A percentile compares a stretch with the other conserved stretches of the same genome.
These are phyloP conservation scores for Erebia epiphron DNA, from an alignment of 2,888 invertebrate species.

Conservation along the genomic window DNA sequence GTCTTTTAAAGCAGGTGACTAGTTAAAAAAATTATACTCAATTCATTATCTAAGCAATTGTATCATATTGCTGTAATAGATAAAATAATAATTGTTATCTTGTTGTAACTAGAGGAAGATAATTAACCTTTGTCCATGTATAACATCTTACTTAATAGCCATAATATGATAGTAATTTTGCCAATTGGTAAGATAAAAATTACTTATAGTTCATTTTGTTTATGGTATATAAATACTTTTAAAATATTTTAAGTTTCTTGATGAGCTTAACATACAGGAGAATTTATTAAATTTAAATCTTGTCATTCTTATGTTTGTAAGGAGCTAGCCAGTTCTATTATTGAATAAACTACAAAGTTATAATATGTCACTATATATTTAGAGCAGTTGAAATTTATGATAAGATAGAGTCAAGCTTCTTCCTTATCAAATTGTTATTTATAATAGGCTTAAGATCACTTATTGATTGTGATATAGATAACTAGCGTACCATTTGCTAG, in stretches of 20 bases:
- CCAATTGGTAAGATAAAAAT: too few relatives aligned
- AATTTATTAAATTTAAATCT: neutral
- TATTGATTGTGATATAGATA: constrained; percentile 64
- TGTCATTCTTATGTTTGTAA: neutral
- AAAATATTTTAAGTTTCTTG: neutral
- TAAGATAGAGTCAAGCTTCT: constrained; percentile 70
- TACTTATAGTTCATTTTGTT: too few relatives aligned
- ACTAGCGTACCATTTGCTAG: constrained; percentile 56
- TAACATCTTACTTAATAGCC: neutral
- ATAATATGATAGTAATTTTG: too few relatives aligned
- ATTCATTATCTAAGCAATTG: neutral
- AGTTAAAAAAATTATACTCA: too few relatives aligned
- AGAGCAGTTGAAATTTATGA: constrained; percentile 59
- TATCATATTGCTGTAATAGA: constrained; percentile 4
- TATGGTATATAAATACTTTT: too few relatives aligned
- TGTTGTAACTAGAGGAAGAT: neutral
- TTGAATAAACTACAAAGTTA: constrained; percentile 27
- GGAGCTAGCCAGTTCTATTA: constrained; percentile 15
- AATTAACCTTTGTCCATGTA: neutral
- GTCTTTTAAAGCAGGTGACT: too few relatives aligned
- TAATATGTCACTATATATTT: constrained; percentile 48
- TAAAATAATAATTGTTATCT: neutral
- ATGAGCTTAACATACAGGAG: too few relatives aligned
- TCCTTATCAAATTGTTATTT: constrained; percentile 76
- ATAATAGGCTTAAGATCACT: constrained; percentile 73